These are phyloP conservation scores for Phrynocephalus vlangalii DNA, from an alignment of 2,797 vertebrate genomes.

Conservation along the genomic window DNA sequence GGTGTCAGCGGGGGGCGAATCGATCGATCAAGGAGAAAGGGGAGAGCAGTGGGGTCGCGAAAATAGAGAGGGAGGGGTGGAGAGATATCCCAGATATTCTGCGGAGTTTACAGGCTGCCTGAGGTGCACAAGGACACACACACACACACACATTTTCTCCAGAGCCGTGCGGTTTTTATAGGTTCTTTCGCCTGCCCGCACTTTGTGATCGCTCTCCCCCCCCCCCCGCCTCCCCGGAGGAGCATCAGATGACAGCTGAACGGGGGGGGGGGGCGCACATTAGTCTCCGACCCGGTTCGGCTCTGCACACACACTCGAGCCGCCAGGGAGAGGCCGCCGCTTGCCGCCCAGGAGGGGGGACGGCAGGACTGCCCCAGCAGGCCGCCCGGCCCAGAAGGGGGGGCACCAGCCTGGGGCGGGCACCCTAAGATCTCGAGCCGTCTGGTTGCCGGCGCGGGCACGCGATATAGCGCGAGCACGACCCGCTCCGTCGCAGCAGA, in stretches of 20 bases:
- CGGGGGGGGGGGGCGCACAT: not conserved
- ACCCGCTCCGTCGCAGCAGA: not conserved
- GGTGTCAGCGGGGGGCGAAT: conserved; percentile 33
- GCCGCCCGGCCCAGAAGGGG: no score
- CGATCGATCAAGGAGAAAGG: conserved; percentile 53
- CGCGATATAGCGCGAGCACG: conserved; percentile 17
- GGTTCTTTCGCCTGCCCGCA: not conserved
- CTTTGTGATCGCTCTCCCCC: not conserved
- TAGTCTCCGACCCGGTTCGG: not conserved
- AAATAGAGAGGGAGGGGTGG: not conserved
- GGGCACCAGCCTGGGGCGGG: no score
- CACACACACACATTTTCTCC: no score
- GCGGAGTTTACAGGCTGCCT: not conserved
- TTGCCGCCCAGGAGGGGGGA: not conserved
- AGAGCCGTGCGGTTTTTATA: not conserved
- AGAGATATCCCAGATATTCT: not conserved
- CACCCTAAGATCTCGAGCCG: no score
- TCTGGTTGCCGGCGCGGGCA: no score
- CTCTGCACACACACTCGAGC: not conserved
- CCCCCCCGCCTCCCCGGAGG: not conserved
- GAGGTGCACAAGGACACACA: not conserved
- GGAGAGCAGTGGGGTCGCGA: conserved; percentile 52
- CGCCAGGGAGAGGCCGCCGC: not conserved
- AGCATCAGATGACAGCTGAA: conserved; percentile 30
- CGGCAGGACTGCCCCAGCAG: no score